Evolutionary conservation across 2,888 invertebrate genomes (phyloP).

Genomic region (Synanthedon vespiformis): DNA sequence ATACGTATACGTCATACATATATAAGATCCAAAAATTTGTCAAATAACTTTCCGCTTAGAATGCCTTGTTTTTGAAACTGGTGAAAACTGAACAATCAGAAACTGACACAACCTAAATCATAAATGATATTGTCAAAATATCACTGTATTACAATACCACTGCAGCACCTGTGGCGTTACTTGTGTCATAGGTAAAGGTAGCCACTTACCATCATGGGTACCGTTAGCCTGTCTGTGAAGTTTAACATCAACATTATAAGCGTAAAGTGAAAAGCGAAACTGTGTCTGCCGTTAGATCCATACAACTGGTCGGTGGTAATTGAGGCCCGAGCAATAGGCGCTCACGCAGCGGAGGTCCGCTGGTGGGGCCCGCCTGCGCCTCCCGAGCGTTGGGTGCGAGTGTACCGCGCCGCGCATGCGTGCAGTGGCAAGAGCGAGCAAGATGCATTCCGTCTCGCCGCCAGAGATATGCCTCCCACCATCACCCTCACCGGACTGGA

Average conservation of each 20-base stretch:
- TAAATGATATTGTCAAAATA: no score
- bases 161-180: no score
- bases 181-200: no score
- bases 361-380: slow-evolving; percentile 91
- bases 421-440: slow-evolving; percentile 62
- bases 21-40: no score
- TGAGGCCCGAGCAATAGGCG: slow-evolving; percentile 80
- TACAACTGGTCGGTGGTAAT: slow-evolving; percentile 86
- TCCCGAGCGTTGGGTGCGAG: slow-evolving; percentile 90
- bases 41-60: no score
- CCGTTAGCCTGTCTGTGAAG: no score
- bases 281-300: slow-evolving; percentile 66
- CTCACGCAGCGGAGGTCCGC: slow-evolving; percentile 80
- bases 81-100: no score
- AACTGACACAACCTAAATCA: no score
- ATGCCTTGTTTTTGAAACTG: no score
- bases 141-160: no score
- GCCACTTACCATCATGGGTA: no score
- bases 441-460: slow-evolving; percentile 53
- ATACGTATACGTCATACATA: no score
- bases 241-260: neutral
- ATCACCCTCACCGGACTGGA: slow-evolving; percentile 44
- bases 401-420: slow-evolving; percentile 81
- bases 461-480: slow-evolving; percentile 41
- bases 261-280: slow-evolving; percentile 1